phyloP scores from a whole-genome alignment of 37 sponge, comb jelly and placozoan genomes.

The Mnemiopsis leidyi region DNA sequence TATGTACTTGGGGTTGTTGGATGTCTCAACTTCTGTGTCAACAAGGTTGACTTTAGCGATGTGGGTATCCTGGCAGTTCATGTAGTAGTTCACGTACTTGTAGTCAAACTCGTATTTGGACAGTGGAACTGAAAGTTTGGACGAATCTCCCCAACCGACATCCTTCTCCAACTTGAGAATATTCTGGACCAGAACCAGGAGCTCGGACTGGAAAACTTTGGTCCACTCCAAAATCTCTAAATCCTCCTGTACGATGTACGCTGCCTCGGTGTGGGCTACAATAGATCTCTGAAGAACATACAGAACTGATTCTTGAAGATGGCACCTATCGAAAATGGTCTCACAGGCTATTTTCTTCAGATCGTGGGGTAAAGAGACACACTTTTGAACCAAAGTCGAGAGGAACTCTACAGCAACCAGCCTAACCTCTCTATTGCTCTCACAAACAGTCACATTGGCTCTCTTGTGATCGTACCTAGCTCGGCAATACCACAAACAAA shows the following conservation, averaged over 20 bases:
- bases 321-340: conserved; percentile 57
- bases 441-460: neutral
- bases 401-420: conserved; percentile 58
- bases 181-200: conserved; percentile 10
- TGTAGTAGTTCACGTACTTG: conserved; percentile 66
- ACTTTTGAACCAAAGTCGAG: conserved; percentile 24
- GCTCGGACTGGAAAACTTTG: conserved; percentile 23
- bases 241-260: conserved; percentile 61
- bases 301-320: conserved; percentile 45
- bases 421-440: conserved; percentile 23
- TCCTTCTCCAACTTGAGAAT: conserved; percentile 30
- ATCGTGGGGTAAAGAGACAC: neutral
- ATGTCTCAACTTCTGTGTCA: conserved; percentile 59
- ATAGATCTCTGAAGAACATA: conserved; percentile 44
- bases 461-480: conserved; percentile 10
- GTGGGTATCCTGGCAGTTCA: conserved; percentile 65
- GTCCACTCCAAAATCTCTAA: conserved; percentile 61
- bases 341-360: conserved; percentile 13
- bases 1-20: conserved; percentile 43
- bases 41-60: conserved; percentile 57
- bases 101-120: conserved; percentile 61
- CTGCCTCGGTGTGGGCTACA: conserved; percentile 34
- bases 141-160: conserved; percentile 40
- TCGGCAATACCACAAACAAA: conserved; percentile 40
- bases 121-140: neutral